These are phyloP conservation scores for Luperina testacea DNA, from an alignment of 2,888 invertebrate species.

Conservation along the genomic window DNA sequence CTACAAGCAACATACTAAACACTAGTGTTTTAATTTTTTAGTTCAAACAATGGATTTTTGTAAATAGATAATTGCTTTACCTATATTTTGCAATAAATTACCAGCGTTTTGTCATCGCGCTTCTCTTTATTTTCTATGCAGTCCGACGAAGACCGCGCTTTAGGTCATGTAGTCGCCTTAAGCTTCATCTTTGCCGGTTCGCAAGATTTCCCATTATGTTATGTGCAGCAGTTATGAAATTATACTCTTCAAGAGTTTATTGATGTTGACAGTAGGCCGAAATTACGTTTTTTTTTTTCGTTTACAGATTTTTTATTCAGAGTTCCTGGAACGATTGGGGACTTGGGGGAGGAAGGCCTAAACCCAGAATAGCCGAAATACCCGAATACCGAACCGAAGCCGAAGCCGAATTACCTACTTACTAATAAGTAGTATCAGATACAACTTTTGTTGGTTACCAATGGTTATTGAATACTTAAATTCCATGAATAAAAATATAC, in stretches of 20 bases:
- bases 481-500: not conserved
- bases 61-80: too few species aligned
- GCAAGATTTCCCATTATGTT: not conserved
- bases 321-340: not conserved
- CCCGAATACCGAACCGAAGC: too few species aligned
- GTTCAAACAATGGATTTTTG: too few species aligned
- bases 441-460: not conserved
- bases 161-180: not conserved
- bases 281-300: not conserved
- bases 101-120: too few species aligned
- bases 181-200: conserved; percentile 2
- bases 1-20: too few species aligned
- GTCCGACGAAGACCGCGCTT: too few species aligned
- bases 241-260: conserved; percentile 7
- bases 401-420: too few species aligned
- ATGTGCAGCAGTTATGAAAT: conserved; percentile 17
- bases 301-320: not conserved
- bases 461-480: not conserved
- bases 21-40: too few species aligned
- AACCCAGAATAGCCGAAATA: too few species aligned
- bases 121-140: too few species aligned
- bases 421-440: not conserved
- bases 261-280: not conserved
- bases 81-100: too few species aligned
- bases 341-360: not conserved